phyloP scores from a whole-genome alignment of 2,797 vertebrate species.

The Chaetophractus vellerosus region DNA sequence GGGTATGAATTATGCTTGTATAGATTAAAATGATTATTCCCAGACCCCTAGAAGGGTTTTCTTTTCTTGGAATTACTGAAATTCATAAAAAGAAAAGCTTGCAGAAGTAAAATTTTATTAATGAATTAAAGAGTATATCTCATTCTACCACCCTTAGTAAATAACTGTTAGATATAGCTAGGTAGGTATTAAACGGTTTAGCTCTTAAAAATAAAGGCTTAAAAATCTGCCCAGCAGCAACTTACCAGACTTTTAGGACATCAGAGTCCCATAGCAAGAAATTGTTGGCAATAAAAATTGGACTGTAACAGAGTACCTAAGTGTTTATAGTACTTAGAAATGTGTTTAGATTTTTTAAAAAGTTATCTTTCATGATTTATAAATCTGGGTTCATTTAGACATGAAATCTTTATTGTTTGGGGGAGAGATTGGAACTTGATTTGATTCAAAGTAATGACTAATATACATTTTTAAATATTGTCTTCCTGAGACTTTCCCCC shows the following conservation, averaged over 20 bases:
- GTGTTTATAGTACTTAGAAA: background rate
- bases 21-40: constrained; percentile 63
- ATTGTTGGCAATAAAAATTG: background rate
- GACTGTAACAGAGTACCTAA: background rate
- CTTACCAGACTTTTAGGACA: background rate
- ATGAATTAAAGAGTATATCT: background rate
- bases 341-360: background rate
- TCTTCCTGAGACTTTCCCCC: background rate
- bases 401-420: constrained; percentile 20
- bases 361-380: background rate
- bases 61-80: background rate
- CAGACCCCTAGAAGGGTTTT: constrained; percentile 45
- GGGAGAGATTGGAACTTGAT: background rate
- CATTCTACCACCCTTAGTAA: background rate
- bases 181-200: constrained; percentile 4
- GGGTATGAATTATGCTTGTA: constrained; percentile 41
- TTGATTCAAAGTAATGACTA: constrained; percentile 53
- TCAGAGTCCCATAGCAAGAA: constrained; percentile 6
- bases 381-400: background rate
- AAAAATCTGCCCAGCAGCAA: background rate
- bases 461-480: background rate
- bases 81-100: constrained; percentile 41
- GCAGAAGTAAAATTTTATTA: background rate
- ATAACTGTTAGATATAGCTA: constrained; percentile 16
- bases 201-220: background rate